These are phyloP conservation scores for Mesocentrotus franciscanus DNA, from an alignment of 53 echinoderm and acorn worm species.

Conservation along the genomic window DNA sequence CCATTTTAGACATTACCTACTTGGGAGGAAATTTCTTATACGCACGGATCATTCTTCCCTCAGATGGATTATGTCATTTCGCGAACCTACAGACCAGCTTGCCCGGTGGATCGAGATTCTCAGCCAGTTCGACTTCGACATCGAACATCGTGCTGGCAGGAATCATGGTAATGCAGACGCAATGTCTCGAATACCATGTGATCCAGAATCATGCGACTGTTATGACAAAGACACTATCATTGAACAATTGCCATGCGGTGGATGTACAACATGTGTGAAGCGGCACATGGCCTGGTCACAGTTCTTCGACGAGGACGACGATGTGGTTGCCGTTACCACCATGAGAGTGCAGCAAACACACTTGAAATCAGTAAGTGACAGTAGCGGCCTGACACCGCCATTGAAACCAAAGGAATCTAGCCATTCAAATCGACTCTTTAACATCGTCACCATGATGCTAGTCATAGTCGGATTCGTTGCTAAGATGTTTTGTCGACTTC, in stretches of 20 bases:
- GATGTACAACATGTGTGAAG: conserved; percentile 40
- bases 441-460: conserved; percentile 12
- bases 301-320: conserved; percentile 63
- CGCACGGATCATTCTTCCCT: conserved; percentile 67
- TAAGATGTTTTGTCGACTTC: no score
- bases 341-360: not conserved
- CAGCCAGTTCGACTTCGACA: conserved; percentile 73
- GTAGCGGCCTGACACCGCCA: not conserved
- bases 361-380: not conserved
- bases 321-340: conserved; percentile 25
- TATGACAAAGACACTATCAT: conserved; percentile 61
- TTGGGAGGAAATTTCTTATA: conserved; percentile 73
- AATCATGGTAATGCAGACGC: conserved; percentile 81
- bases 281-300: conserved; percentile 54
- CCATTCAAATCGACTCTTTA: conserved; percentile 3
- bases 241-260: conserved; percentile 70
- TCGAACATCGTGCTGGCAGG: conserved; percentile 72
- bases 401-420: conserved; percentile 36
- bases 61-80: conserved; percentile 69
- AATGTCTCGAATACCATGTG: conserved; percentile 67
- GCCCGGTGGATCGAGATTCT: conserved; percentile 82
- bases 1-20: conserved; percentile 72
- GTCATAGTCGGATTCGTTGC: no score
- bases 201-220: conserved; percentile 69
- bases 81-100: conserved; percentile 69